These are phyloP conservation scores for Ophioninae sp. DNA, from an alignment of 2,888 invertebrate species.

Conservation along the genomic window DNA sequence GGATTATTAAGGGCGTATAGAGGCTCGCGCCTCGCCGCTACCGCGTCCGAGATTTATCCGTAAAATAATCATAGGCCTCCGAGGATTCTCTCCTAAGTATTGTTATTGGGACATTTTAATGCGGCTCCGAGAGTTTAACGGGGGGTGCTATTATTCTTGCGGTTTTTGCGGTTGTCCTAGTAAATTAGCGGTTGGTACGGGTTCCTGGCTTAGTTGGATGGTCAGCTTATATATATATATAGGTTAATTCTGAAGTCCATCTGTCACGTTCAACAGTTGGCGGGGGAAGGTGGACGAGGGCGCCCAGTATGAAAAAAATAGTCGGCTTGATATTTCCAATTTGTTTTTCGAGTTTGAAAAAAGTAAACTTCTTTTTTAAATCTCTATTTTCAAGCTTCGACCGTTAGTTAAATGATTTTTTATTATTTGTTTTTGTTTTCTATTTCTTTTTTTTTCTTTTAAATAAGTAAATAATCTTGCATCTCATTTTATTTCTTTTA, in stretches of 20 bases:
- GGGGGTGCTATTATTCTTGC: slow-evolving; percentile 76
- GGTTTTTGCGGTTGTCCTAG: slow-evolving; percentile 77
- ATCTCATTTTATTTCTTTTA: too few species aligned
- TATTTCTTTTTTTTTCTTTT: too few species aligned
- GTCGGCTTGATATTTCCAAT: too few species aligned
- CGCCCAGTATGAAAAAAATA: too few species aligned
- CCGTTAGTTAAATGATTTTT: too few species aligned
- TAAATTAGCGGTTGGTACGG: slow-evolving; percentile 73
- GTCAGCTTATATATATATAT: slow-evolving; percentile 39
- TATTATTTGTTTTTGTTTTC: too few species aligned
- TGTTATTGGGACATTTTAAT: slow-evolving; percentile 77
- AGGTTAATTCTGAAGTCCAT: slow-evolving; percentile 71
- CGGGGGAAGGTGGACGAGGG: neutral
- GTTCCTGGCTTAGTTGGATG: slow-evolving; percentile 21
- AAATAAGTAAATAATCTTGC: too few species aligned
- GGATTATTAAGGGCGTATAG: slow-evolving; percentile 28
- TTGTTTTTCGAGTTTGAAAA: too few species aligned
- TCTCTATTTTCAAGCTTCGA: too few species aligned
- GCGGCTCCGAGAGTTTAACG: slow-evolving; percentile 65
- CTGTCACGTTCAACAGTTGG: slow-evolving; percentile 59
- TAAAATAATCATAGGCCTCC: slow-evolving; percentile 73
- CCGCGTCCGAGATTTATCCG: slow-evolving; percentile 76
- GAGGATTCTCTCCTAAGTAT: slow-evolving; percentile 68
- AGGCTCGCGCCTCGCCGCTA: slow-evolving; percentile 67
- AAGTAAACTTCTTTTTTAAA: too few species aligned